Evolutionary conservation across 2,113 vertebrate species (phyloP).

Genomic region (Sinosuthora webbiana): DNA sequence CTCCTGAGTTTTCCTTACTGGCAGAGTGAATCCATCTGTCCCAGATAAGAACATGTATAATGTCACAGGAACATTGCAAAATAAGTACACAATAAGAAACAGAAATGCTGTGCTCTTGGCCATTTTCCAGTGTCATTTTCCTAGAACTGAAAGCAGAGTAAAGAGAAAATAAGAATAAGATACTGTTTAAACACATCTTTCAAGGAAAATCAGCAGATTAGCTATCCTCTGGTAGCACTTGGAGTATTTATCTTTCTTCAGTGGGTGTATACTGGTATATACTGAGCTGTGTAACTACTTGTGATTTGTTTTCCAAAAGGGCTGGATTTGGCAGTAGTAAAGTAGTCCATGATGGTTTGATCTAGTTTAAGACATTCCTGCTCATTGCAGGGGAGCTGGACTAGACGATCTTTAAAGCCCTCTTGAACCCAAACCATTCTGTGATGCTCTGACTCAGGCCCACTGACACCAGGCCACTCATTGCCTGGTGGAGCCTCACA

Average conservation of each 20-base stretch:
- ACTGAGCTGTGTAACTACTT: background rate
- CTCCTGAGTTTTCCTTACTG: background rate
- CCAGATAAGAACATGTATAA: background rate
- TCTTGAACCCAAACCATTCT: background rate
- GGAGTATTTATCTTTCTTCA: background rate
- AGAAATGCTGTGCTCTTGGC: background rate
- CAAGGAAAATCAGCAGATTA: background rate
- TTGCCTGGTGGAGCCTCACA: background rate
- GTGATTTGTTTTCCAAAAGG: background rate
- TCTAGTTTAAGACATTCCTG: background rate
- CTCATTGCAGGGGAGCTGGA: background rate
- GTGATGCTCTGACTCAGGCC: background rate
- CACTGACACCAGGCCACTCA: rapidly evolving
- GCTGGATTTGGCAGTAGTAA: background rate
- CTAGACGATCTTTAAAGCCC: background rate
- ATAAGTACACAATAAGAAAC: background rate
- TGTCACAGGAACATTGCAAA: background rate
- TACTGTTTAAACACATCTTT: background rate
- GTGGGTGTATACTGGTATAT: background rate
- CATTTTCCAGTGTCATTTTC: background rate
- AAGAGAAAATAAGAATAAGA: background rate
- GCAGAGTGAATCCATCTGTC: background rate
- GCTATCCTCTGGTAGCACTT: background rate
- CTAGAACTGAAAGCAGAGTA: background rate
- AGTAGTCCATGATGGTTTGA: background rate